Evolutionary conservation across 92 coral and sea anemone species (phyloP).

Genomic region (Palythoa grandiflora): DNA sequence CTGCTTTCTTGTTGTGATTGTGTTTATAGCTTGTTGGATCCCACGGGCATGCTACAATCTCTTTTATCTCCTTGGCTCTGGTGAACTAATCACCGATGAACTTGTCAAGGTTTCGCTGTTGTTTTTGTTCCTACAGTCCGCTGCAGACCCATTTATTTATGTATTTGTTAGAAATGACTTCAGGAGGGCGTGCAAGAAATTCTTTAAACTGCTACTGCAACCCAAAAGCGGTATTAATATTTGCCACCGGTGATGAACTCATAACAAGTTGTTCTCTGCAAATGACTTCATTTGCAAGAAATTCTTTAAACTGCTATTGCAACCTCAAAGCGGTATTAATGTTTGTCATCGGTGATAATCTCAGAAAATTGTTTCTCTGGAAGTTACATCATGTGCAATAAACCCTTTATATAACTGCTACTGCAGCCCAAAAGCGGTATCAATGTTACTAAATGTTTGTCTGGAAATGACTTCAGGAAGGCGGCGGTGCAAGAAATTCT

Average conservation of each 20-base stretch:
- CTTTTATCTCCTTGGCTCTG: background rate
- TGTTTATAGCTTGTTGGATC: constrained; percentile 13
- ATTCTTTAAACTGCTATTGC: background rate
- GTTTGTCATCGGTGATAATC: background rate
- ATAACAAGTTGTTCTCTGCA: background rate
- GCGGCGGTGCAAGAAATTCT: background rate
- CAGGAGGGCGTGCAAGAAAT: constrained; percentile 11
- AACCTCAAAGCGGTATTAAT: background rate
- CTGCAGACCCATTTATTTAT: constrained; percentile 27
- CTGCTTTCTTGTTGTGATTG: constrained; percentile 26
- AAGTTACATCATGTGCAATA: background rate
- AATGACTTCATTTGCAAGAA: background rate
- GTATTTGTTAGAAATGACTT: constrained; percentile 28
- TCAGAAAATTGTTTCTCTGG: background rate
- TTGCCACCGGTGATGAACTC: background rate
- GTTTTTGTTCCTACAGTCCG: constrained; percentile 30
- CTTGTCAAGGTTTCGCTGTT: constrained; percentile 10
- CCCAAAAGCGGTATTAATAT: background rate
- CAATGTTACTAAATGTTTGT: background rate
- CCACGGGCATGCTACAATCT: constrained; percentile 22
- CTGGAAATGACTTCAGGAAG: background rate
- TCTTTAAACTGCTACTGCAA: background rate
- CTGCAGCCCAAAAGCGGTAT: background rate
- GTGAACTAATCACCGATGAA: background rate
- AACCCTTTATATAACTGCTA: background rate